phyloP scores from a whole-genome alignment of 2,113 vertebrate species.

The Rattus norvegicus region GRCr8 NC_086027.1:52183001-52183500 shows the following conservation, averaged over 20 bases:
- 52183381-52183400: neutral
- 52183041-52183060: neutral
- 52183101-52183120: no score
- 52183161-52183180: neutral
- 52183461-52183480: neutral
- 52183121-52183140: neutral
- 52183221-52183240: neutral
- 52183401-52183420: neutral
- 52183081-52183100: no score
- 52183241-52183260: no score
- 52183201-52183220: neutral
- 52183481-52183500: neutral
- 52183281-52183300: neutral
- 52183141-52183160: neutral
- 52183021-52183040: neutral
- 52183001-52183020: constrained; percentile 22
- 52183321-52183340: neutral
- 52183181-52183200: neutral
- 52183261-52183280: neutral
- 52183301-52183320: no score
- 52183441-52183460: no score
- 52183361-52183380: neutral
- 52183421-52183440: neutral
- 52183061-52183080: no score
- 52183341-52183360: neutral